phyloP scores from a whole-genome alignment of 2,888 invertebrate genomes.

The Mechanitis messenoides region DNA sequence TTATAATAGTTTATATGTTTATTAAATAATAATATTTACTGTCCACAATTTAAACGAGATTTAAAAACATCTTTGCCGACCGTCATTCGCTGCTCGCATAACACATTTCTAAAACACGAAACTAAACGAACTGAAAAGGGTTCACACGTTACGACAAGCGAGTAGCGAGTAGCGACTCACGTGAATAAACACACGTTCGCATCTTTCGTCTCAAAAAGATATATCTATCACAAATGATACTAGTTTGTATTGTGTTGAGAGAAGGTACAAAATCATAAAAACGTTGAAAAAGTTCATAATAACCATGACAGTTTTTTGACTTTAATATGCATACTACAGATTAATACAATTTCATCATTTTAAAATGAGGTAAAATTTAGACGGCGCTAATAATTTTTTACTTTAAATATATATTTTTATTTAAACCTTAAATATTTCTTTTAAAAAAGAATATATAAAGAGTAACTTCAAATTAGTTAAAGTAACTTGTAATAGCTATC shows the following conservation, averaged over 20 bases:
- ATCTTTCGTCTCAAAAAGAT: conserved; percentile 12
- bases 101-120: conserved; percentile 24
- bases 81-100: conserved; percentile 8
- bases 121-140: conserved; percentile 25
- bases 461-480: too few relatives aligned
- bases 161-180: conserved; percentile 6
- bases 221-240: conserved; percentile 11
- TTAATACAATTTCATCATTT: neutral
- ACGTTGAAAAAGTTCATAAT: neutral
- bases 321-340: neutral
- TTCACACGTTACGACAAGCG: conserved; percentile 7
- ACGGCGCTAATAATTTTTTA: too few relatives aligned
- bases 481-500: too few relatives aligned
- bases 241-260: conserved; percentile 10
- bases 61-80: conserved; percentile 36
- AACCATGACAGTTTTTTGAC: neutral
- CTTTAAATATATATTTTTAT: too few relatives aligned
- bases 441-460: too few relatives aligned
- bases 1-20: neutral
- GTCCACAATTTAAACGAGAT: neutral
- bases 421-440: too few relatives aligned
- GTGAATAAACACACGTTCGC: conserved; percentile 27
- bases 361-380: neutral
- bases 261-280: conserved; percentile 18
- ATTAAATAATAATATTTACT: conserved; percentile 1